phyloP scores from a whole-genome alignment of 2,797 vertebrate species.

The Arctocebus calabarensis region DNA sequence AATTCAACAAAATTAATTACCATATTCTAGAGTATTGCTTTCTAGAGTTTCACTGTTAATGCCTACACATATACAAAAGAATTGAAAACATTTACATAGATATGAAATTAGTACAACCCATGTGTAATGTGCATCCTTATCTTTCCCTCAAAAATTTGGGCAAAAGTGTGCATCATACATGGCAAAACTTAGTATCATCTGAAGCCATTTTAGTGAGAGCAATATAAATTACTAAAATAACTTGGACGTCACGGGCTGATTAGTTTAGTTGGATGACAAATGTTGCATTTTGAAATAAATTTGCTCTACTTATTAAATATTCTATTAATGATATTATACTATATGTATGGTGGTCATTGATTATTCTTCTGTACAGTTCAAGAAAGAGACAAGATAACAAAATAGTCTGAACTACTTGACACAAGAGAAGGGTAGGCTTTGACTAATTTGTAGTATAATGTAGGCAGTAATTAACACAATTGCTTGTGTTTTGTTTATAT shows the following conservation, averaged over 20 bases:
- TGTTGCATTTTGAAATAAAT: background rate
- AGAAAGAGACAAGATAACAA: background rate
- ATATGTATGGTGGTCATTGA: background rate
- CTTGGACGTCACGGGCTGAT: background rate
- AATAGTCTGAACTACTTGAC: background rate
- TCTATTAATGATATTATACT: background rate
- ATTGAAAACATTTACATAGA: no score
- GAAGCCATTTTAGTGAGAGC: slow-evolving; percentile 28
- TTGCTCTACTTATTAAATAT: background rate
- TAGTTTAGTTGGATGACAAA: background rate
- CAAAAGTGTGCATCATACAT: no score
- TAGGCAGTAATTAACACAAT: background rate
- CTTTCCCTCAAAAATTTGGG: no score
- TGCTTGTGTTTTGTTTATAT: background rate
- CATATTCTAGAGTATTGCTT: no score
- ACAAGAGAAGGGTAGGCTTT: background rate
- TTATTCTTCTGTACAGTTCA: slow-evolving; percentile 23
- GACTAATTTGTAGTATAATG: background rate
- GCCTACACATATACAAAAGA: no score
- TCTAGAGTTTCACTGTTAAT: no score
- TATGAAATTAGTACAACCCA: no score
- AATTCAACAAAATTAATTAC: no score
- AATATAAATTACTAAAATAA: slow-evolving; percentile 35
- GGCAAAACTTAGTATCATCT: background rate
- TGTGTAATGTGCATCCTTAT: no score